phyloP scores from a whole-genome alignment of 2,797 vertebrate species.

The Darevskia nairensis region DNA sequence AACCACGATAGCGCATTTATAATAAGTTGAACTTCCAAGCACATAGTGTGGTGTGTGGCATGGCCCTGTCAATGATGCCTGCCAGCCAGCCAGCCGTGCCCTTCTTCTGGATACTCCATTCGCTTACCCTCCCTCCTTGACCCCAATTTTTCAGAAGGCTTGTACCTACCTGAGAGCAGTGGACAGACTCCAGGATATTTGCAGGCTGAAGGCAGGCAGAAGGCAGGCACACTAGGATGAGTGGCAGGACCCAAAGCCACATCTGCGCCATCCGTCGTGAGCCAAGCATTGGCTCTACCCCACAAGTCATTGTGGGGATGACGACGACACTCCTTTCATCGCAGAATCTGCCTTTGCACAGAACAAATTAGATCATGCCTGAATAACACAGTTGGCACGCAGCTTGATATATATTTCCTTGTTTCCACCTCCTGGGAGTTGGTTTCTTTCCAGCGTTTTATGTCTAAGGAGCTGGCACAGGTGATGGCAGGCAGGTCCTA shows the following conservation, averaged over 20 bases:
- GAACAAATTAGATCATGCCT: neutral
- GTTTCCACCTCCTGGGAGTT: neutral
- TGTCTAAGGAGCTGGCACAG: neutral
- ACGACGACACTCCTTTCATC: neutral
- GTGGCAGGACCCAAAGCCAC: neutral
- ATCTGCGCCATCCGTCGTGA: neutral
- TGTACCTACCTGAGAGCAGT: slow-evolving; percentile 68
- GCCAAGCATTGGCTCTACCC: neutral
- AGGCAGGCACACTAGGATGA: neutral
- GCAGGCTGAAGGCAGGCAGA: neutral
- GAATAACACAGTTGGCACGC: neutral
- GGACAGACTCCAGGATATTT: slow-evolving; percentile 23
- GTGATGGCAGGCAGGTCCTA: neutral
- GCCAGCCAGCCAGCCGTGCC: too few relatives aligned
- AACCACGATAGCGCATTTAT: too few relatives aligned
- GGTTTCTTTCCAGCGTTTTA: neutral
- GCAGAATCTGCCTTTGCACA: neutral
- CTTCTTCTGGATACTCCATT: too few relatives aligned
- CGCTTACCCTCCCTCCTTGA: too few relatives aligned
- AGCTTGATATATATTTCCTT: neutral
- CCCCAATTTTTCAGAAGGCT: neutral
- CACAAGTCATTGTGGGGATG: neutral
- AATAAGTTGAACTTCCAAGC: neutral
- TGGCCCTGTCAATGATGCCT: neutral
- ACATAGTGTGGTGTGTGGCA: neutral